Evolutionary conservation across 2,888 invertebrate genomes (phyloP), one percentile per base, ranked within the genome.

Genomic region (Rhodophaea formosa): DNA sequence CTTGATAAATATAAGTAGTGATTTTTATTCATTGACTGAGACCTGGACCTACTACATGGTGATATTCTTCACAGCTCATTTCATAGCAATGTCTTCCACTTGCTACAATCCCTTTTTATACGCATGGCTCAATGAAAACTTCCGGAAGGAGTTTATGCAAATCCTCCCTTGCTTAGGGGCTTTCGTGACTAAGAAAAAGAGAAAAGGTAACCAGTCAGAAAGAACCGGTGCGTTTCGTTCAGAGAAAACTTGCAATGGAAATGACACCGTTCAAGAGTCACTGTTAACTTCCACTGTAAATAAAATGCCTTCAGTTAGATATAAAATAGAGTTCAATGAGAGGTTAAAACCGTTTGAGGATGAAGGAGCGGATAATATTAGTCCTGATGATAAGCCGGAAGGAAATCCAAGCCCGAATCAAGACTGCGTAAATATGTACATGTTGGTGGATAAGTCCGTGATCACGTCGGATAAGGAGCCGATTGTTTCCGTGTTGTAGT

Each of bases 71-170:
- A 82, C 95, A 61, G 93, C 95, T 6, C 98, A 98, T 79, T 94
- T 96, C 60, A 93, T 97, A 65, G 98, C 98, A 42, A 97, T 98
- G 97, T 96, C 97, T 72, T 97, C 97, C 59, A 97, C 96, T 1
- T 97, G 97, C 82, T 98, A 98, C 92, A 98, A 98, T 82, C 97
- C 97, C 0, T 97, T 98, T 79, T 92, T 98, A 12, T 98, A 98
- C 87, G 98, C 98, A 15, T 98, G 98, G 97, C 93, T 98, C 83
- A 98, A 98, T 84, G 98, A 97, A 68, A 97, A 97, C 86, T 98
- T 98, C 81, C 93, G 97, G 53, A 97, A 97, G 77, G 97, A 97
- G 80, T 97, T 97, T 84, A 96, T 95, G 77, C 94, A 94, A 80
- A 95, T 95, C 53, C 80, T 95, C 54, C 94, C 94, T 0, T 95